Percentiles rank a stretch among this genome's conserved stretches.
Evolutionary conservation across 1,140 invertebrate species (phyloP).

Genomic region (Tetraneura akinire): DNA sequence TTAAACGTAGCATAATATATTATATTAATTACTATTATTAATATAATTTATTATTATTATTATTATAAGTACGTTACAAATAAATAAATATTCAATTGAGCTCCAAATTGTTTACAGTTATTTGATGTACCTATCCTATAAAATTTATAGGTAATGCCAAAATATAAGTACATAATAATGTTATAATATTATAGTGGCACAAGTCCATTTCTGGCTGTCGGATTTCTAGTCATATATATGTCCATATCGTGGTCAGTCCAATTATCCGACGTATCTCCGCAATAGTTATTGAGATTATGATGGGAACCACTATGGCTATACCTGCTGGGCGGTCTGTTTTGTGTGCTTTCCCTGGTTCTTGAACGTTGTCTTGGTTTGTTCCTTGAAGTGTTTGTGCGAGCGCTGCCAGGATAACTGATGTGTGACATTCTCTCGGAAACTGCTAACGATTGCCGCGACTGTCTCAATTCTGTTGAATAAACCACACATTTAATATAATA

Average conservation of each 20-base stretch:
- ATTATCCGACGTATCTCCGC: constrained; percentile 80
- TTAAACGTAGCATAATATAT: no score
- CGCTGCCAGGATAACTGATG: constrained; percentile 65
- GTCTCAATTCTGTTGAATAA: constrained; percentile 70
- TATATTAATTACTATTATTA: no score
- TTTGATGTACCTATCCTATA: not conserved
- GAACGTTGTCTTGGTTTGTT: constrained; percentile 4
- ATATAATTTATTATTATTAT: no score
- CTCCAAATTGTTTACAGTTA: not conserved
- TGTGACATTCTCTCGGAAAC: constrained; percentile 77
- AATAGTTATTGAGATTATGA: constrained; percentile 75
- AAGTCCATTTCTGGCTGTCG: constrained; percentile 78
- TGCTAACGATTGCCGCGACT: constrained; percentile 78
- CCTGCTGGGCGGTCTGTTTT: constrained; percentile 57
- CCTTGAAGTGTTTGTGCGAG: constrained; percentile 61
- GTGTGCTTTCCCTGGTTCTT: constrained; percentile 61
- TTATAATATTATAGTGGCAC: constrained; percentile 63
- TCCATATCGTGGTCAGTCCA: constrained; percentile 96
- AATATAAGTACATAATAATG: no score
- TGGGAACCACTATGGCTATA: constrained; percentile 73
- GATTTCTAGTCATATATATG: constrained; percentile 89
- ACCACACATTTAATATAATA: not conserved
- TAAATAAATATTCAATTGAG: constrained; percentile 28
- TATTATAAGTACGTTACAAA: not conserved
- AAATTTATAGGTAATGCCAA: no score